Conservation (phyloP, 2,113 vertebrate genomes). For the Myiagra hebetior region DNA sequence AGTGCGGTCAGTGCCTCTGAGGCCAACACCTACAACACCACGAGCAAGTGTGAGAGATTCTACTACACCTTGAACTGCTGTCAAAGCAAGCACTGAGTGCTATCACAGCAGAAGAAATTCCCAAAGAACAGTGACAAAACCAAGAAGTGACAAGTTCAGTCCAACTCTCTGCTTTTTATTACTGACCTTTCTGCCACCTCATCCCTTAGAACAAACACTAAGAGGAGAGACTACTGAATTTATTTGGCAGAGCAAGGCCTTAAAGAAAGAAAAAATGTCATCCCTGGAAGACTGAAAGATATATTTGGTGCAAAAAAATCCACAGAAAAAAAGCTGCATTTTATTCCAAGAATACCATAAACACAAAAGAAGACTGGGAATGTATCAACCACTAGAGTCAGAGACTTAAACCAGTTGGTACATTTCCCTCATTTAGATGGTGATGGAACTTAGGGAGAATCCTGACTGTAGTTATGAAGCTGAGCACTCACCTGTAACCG, state of each 20-base stretch:
- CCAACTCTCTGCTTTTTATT: neutral
- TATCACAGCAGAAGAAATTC: neutral
- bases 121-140: neutral
- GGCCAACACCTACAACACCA: conserved; percentile 83
- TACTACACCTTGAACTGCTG: neutral
- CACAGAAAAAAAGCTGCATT: neutral
- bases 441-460: neutral
- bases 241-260: neutral
- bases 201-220: neutral
- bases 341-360: neutral
- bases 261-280: neutral
- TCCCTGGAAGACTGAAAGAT: neutral
- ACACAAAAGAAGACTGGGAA: neutral
- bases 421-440: neutral
- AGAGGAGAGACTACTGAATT: neutral
- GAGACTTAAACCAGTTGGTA: neutral
- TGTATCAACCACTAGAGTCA: neutral
- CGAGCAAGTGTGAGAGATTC: neutral
- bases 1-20: conserved; percentile 85
- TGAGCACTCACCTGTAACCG: conserved; percentile 83
- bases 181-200: neutral
- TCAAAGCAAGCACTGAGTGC: fast-evolving
- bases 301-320: neutral
- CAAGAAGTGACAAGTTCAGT: neutral
- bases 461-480: neutral